phyloP scores from a whole-genome alignment of 2,797 vertebrate species.

The Dromococcyx pavoninus region DNA sequence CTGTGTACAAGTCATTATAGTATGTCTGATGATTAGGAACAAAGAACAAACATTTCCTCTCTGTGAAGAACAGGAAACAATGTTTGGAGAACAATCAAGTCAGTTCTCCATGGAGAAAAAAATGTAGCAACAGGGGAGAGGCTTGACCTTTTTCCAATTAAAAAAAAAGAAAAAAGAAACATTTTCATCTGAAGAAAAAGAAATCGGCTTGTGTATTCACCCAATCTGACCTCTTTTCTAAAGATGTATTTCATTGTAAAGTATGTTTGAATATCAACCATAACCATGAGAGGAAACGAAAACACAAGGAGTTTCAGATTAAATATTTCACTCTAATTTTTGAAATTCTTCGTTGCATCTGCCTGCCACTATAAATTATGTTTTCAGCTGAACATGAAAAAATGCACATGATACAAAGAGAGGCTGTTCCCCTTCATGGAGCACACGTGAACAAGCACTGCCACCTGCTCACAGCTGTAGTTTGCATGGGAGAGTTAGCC shows the following conservation, averaged over 20 bases:
- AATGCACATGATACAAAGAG: background rate
- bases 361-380: background rate
- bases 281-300: background rate
- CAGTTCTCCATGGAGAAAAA: constrained; percentile 47
- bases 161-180: background rate
- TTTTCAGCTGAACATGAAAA: background rate
- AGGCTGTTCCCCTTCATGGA: background rate
- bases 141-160: constrained; percentile 35
- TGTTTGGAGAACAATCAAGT: constrained; percentile 59
- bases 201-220: background rate
- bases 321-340: background rate
- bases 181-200: background rate
- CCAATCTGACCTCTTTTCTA: background rate
- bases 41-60: constrained; percentile 68
- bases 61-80: constrained; percentile 54
- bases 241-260: background rate
- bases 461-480: constrained; percentile 18
- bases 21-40: constrained; percentile 44
- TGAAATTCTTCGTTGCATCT: background rate
- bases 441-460: background rate
- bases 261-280: background rate
- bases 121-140: constrained; percentile 4
- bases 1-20: constrained; percentile 19
- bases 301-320: background rate
- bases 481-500: background rate